Percentiles rank a stretch among this genome's conserved stretches.
Evolutionary conservation across 2,113 vertebrate species (phyloP).

Genomic region (Rhizomys pruinosus): DNA sequence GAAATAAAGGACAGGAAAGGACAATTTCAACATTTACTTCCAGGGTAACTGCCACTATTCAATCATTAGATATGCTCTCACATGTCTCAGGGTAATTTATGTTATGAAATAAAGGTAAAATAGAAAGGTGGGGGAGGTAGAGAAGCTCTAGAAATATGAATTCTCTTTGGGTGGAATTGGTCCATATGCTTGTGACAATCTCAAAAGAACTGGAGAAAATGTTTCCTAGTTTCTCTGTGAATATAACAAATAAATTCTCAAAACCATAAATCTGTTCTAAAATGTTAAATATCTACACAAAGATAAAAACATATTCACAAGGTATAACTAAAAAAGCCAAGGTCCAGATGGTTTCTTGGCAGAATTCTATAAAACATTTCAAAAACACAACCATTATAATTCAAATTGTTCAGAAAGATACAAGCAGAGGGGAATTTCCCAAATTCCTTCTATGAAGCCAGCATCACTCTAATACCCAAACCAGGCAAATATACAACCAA

Average conservation of each 20-base stretch:
- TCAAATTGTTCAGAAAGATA: no score
- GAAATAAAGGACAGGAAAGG: background rate
- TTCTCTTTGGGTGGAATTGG: background rate
- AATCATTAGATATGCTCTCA: background rate
- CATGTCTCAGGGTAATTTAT: background rate
- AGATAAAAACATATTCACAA: background rate
- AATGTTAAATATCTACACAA: background rate
- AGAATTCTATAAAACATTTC: no score
- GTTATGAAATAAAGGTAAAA: background rate
- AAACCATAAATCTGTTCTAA: background rate
- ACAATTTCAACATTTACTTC: background rate
- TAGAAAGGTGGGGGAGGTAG: rapidly evolving
- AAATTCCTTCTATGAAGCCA: no score
- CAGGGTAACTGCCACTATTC: background rate
- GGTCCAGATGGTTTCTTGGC: no score
- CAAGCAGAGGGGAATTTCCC: no score
- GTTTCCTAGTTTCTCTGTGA: no score
- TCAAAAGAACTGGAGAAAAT: background rate
- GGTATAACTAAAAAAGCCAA: no score
- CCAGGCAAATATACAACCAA: no score
- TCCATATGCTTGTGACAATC: background rate
- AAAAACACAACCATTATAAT: no score
- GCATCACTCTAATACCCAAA: no score
- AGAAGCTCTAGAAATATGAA: background rate
- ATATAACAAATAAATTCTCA: background rate